These are phyloP conservation scores for Nanorana parkeri DNA, from an alignment of 2,113 vertebrate species.

Conservation along the genomic window DNA sequence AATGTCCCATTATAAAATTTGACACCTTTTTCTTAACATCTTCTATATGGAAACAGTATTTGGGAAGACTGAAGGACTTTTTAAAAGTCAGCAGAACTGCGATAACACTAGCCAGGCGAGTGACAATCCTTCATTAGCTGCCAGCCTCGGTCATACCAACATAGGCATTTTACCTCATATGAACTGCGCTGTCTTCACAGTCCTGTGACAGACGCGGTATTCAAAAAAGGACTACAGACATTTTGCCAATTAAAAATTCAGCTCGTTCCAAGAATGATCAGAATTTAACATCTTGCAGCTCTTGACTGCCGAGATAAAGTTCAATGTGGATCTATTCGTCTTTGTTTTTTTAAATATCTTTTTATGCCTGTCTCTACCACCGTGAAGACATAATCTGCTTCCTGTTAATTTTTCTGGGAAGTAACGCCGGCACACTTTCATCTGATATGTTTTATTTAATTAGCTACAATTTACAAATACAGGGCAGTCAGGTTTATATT, in stretches of 20 bases:
- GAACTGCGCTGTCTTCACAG: constrained; percentile 25
- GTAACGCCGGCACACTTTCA: not conserved
- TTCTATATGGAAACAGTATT: not conserved
- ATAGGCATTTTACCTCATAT: constrained; percentile 39
- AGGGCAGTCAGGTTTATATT: no score
- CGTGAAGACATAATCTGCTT: not conserved
- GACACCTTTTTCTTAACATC: no score
- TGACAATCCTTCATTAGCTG: not conserved
- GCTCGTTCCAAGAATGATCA: constrained; percentile 45
- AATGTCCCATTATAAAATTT: no score
- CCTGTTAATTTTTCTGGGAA: not conserved
- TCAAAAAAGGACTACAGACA: constrained; percentile 46
- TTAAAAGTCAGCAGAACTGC: constrained; percentile 39
- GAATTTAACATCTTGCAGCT: constrained; percentile 36
- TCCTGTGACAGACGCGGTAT: constrained; percentile 49
- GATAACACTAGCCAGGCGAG: constrained; percentile 25
- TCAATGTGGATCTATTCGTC: constrained; percentile 15
- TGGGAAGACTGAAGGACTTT: constrained; percentile 33
- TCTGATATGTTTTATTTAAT: not conserved
- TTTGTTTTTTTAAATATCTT: not conserved
- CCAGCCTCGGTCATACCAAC: constrained; percentile 7
- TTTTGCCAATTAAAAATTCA: constrained; percentile 45
- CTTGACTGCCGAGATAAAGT: not conserved
- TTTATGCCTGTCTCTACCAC: not conserved
- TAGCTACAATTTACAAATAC: not conserved